These are phyloP conservation scores for Apostichopus japonicus DNA, from an alignment of 35 echinoderm and acorn worm species.

Conservation along the genomic window DNA sequence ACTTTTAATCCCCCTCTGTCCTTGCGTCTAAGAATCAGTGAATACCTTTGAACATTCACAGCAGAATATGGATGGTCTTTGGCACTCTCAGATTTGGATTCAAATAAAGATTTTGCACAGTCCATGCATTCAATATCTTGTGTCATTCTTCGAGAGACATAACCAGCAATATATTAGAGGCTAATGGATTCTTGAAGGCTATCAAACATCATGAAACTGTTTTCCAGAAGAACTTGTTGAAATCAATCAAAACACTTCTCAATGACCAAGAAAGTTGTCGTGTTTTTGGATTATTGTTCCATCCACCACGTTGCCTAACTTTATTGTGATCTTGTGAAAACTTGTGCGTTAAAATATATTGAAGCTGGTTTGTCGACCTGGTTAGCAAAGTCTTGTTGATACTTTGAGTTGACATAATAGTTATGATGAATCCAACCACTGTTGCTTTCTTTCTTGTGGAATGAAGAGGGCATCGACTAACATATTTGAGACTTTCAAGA, in stretches of 20 bases:
- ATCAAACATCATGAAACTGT: too few relatives aligned
- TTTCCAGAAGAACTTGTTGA: background rate
- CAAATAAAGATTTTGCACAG: background rate
- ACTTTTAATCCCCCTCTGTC: slow-evolving; percentile 14
- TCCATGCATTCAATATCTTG: slow-evolving; percentile 25
- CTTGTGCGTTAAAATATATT: background rate
- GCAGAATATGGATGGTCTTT: background rate
- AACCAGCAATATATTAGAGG: slow-evolving; percentile 22
- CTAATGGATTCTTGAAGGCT: background rate
- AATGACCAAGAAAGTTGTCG: slow-evolving; percentile 15
- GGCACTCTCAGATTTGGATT: background rate
- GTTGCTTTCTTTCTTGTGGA: background rate
- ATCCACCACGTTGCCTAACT: slow-evolving; percentile 34
- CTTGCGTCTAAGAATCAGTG: background rate
- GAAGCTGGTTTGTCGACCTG: background rate
- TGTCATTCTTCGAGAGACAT: slow-evolving; percentile 20
- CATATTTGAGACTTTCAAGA: background rate
- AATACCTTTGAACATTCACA: background rate
- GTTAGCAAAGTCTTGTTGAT: background rate
- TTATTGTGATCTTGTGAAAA: slow-evolving; percentile 49
- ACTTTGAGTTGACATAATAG: background rate
- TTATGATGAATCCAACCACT: slow-evolving; percentile 23
- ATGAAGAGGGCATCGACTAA: background rate
- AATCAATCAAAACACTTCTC: slow-evolving; percentile 22
- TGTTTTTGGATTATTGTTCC: slow-evolving; percentile 49